phyloP scores from a whole-genome alignment of 1,140 invertebrate genomes.

The Neocloeon triangulifer region DNA sequence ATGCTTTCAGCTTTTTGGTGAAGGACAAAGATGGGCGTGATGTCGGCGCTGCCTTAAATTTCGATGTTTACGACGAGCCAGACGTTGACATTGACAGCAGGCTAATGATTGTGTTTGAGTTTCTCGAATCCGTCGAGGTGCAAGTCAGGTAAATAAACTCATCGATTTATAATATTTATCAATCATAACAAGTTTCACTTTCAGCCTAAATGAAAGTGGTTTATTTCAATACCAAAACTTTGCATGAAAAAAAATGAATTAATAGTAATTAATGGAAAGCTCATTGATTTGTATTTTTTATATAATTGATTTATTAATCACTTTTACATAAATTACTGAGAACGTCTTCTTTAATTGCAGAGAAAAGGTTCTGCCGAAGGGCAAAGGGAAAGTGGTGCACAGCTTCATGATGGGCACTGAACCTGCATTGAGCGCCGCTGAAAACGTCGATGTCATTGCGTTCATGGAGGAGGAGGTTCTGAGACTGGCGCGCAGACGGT shows the following conservation, averaged over 20 bases:
- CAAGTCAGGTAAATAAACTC: constrained; percentile 33
- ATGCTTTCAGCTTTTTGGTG: constrained; percentile 35
- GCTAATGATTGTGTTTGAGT: constrained; percentile 47
- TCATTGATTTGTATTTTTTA: not conserved
- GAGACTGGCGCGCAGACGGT: constrained; percentile 30
- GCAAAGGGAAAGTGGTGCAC: constrained; percentile 46
- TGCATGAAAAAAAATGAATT: too few species aligned
- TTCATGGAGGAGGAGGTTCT: constrained; percentile 53
- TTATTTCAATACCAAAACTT: too few species aligned
- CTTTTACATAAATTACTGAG: too few species aligned
- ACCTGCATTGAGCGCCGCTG: constrained; percentile 29
- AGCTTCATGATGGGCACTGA: constrained; percentile 70
- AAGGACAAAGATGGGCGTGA: constrained; percentile 16
- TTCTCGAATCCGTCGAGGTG: constrained; percentile 49
- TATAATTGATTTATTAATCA: too few species aligned
- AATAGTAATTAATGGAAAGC: not conserved
- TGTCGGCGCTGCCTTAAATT: constrained; percentile 47
- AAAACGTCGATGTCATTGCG: constrained; percentile 53
- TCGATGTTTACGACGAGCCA: constrained; percentile 56
- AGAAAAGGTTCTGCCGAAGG: constrained; percentile 32
- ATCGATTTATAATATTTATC: too few species aligned
- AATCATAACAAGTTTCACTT: too few species aligned
- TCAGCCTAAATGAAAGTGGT: too few species aligned
- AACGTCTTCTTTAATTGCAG: constrained; percentile 14
- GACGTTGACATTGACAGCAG: constrained; percentile 38